Evolutionary conservation across 2,888 invertebrate species (phyloP).

Genomic region (Drosophila eohydei): DNA sequence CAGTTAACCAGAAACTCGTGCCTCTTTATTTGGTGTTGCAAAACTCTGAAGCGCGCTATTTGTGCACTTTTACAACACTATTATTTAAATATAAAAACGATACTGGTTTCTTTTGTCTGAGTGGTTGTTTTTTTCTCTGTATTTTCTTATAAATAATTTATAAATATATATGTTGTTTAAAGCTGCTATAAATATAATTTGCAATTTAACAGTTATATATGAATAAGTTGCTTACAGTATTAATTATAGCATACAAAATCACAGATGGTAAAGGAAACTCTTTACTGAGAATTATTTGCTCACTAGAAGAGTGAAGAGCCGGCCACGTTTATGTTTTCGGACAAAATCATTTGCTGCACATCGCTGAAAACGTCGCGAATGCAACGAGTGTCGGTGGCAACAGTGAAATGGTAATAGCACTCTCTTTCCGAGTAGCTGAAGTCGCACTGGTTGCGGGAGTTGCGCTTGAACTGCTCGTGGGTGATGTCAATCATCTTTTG

Average conservation of each 20-base stretch:
- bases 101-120: conserved; percentile 5
- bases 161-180: conserved; percentile 20
- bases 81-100: conserved; percentile 7
- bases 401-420: conserved; percentile 90
- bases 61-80: conserved; percentile 30
- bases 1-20: neutral
- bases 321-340: conserved; percentile 85
- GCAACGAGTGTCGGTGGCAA: conserved; percentile 91
- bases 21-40: neutral
- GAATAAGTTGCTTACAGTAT: conserved; percentile 31
- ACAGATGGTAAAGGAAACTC: conserved; percentile 51
- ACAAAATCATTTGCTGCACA: conserved; percentile 89
- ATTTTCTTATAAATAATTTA: conserved; percentile 31
- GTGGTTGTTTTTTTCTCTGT: conserved; percentile 25
- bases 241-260: conserved; percentile 42
- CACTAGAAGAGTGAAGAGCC: conserved; percentile 83
- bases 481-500: conserved; percentile 88
- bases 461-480: conserved; percentile 85
- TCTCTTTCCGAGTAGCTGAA: conserved; percentile 85
- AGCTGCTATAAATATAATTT: conserved; percentile 8
- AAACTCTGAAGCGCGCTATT: neutral
- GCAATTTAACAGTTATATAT: conserved; percentile 18
- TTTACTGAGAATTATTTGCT: conserved; percentile 27
- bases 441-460: conserved; percentile 82
- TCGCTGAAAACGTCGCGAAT: conserved; percentile 90